Evolutionary conservation across 2,797 vertebrate species (phyloP).

Genomic region (Anguilla marmorata): DNA sequence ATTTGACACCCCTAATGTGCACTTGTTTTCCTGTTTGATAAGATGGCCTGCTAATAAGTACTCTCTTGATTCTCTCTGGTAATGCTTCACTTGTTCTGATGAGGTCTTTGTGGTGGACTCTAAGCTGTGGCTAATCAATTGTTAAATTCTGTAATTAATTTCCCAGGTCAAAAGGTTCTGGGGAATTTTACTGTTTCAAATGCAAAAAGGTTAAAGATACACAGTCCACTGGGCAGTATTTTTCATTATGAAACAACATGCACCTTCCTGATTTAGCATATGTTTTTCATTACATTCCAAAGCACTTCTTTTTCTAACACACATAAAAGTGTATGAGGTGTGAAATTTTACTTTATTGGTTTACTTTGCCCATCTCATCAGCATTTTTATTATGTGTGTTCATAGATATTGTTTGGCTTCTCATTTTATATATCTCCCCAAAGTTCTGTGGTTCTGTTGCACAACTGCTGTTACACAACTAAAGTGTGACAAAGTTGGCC

Average conservation of each 20-base stretch:
- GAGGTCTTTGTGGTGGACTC: conserved; percentile 5
- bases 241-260: neutral
- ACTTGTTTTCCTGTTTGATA: conserved; percentile 24
- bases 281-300: neutral
- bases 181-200: conserved; percentile 3
- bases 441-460: too few species aligned
- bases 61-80: conserved; percentile 9
- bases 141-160: conserved; percentile 10
- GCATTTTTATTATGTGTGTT: neutral
- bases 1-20: conserved; percentile 5
- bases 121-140: conserved; percentile 17
- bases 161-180: neutral
- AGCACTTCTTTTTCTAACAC: conserved; percentile 1
- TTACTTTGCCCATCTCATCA: neutral
- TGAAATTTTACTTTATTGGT: neutral
- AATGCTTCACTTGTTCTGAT: conserved; percentile 13
- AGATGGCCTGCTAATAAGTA: neutral
- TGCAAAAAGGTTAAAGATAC: neutral
- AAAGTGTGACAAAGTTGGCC: neutral
- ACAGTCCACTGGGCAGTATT: neutral
- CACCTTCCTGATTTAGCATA: neutral
- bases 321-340: conserved; percentile 23
- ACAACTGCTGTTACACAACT: too few species aligned
- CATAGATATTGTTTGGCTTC: neutral
- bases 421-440: neutral